phyloP scores from a whole-genome alignment of 2,113 vertebrate genomes.

The Hassar affinis region DNA sequence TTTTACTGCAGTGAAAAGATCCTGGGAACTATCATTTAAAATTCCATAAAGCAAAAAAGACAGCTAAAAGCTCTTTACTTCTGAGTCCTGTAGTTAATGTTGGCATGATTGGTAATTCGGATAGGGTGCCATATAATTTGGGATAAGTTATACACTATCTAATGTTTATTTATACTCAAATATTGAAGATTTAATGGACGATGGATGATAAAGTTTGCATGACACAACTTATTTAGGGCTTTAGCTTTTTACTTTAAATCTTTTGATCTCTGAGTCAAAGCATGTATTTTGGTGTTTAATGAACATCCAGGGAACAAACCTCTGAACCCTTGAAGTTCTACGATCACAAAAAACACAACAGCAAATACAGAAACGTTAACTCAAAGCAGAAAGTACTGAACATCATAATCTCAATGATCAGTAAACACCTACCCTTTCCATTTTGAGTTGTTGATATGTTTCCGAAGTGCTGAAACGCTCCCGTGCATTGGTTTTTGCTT shows the following conservation, averaged over 20 bases:
- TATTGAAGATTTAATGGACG: constrained; percentile 10
- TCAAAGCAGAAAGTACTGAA: no score
- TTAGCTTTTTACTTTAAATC: not conserved
- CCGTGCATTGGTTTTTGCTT: no score
- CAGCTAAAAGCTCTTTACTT: not conserved
- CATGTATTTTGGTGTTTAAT: not conserved
- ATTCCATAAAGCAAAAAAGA: constrained; percentile 8
- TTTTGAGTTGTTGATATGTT: not conserved
- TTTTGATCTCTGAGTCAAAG: not conserved
- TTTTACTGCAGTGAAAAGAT: constrained; percentile 11
- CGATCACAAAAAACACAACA: not conserved
- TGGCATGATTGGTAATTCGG: constrained; percentile 14
- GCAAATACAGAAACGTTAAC: not conserved
- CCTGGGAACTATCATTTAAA: not conserved
- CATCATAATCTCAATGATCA: not conserved
- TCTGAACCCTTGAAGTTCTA: not conserved
- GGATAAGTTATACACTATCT: not conserved
- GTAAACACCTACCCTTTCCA: not conserved
- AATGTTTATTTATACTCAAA: constrained; percentile 20
- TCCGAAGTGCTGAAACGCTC: not conserved
- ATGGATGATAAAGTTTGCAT: not conserved
- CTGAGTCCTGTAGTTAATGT: not conserved
- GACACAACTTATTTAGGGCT: not conserved
- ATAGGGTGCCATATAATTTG: not conserved
- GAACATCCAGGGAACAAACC: not conserved